Evolutionary conservation across 2,113 vertebrate species (phyloP).

Genomic region (Eubucco bourcierii): DNA sequence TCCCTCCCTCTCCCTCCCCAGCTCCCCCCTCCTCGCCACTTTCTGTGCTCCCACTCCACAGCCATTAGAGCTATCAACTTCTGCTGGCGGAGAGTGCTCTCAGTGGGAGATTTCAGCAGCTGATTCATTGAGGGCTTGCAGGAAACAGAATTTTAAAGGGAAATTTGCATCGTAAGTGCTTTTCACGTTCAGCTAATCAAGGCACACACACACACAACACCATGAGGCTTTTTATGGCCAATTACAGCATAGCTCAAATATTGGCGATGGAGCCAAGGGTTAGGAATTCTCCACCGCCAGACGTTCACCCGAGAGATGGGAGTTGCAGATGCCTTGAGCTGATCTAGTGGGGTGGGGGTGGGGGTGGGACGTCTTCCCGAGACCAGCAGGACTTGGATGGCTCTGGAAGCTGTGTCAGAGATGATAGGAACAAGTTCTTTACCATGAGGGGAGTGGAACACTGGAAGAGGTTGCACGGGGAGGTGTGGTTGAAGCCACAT

Average conservation of each 20-base stretch:
- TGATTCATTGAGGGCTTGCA: constrained; percentile 36
- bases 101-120: constrained; percentile 51
- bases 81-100: constrained; percentile 52
- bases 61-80: constrained; percentile 47
- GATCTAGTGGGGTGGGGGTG: not conserved
- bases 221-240: constrained; percentile 7
- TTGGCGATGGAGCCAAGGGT: not conserved
- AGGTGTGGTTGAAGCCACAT: no score
- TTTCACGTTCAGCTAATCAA: constrained; percentile 29
- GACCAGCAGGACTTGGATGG: no score
- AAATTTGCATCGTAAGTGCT: constrained; percentile 54
- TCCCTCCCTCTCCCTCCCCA: not conserved
- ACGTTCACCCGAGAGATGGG: not conserved
- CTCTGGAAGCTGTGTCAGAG: no score
- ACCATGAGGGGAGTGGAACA: no score
- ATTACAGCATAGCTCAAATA: not conserved
- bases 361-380: fast-evolving
- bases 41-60: constrained; percentile 34
- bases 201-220: not conserved
- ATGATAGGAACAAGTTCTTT: no score
- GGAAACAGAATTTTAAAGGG: constrained; percentile 48
- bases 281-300: not conserved
- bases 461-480: no score
- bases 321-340: not conserved
- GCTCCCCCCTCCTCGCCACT: not conserved